A percentile compares a stretch with the other conserved stretches of the same genome.
These are phyloP conservation scores for Keiferia lycopersicella DNA, from an alignment of 2,888 invertebrate species.

Conservation along the genomic window DNA sequence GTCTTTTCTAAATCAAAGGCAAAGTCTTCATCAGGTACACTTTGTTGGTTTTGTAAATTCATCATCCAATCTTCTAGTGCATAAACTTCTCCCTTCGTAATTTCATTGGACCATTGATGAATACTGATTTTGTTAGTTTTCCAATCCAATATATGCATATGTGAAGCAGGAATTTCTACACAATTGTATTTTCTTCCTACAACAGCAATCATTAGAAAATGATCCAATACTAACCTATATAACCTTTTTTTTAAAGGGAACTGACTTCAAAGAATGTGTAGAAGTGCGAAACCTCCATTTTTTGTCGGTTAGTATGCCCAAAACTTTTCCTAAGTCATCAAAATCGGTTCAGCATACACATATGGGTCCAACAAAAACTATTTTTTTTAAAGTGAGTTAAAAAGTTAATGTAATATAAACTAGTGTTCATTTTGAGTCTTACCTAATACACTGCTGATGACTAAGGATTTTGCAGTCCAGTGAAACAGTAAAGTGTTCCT, in stretches of 20 bases:
- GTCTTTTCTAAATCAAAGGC: constrained; percentile 41
- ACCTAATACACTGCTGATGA: constrained; percentile 81
- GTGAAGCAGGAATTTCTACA: constrained; percentile 84
- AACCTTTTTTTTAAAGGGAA: too few relatives aligned
- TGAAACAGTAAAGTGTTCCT: constrained; percentile 90
- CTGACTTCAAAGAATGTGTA: too few relatives aligned
- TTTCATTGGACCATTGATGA: constrained; percentile 54
- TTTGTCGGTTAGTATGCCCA: too few relatives aligned
- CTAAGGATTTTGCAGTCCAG: constrained; percentile 56
- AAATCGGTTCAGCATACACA: too few relatives aligned
- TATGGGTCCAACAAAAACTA: too few relatives aligned
- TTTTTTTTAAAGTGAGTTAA: too few relatives aligned
- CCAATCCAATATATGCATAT: constrained; percentile 79
- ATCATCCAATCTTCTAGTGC: constrained; percentile 54
- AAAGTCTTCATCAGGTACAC: constrained; percentile 62
- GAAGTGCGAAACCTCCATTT: too few relatives aligned
- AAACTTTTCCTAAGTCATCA: too few relatives aligned
- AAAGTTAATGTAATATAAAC: too few relatives aligned
- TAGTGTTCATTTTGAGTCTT: too few relatives aligned
- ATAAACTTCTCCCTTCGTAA: constrained; percentile 40
- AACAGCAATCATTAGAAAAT: constrained; percentile 24
- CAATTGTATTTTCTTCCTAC: constrained; percentile 65
- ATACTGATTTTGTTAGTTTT: constrained; percentile 49
- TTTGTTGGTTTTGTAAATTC: constrained; percentile 54
- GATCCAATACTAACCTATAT: constrained; percentile 31